A percentile compares a stretch with the other conserved stretches of the same genome.
Evolutionary conservation across 2,113 vertebrate genomes (phyloP).

Genomic region (Tragelaphus scriptus): DNA sequence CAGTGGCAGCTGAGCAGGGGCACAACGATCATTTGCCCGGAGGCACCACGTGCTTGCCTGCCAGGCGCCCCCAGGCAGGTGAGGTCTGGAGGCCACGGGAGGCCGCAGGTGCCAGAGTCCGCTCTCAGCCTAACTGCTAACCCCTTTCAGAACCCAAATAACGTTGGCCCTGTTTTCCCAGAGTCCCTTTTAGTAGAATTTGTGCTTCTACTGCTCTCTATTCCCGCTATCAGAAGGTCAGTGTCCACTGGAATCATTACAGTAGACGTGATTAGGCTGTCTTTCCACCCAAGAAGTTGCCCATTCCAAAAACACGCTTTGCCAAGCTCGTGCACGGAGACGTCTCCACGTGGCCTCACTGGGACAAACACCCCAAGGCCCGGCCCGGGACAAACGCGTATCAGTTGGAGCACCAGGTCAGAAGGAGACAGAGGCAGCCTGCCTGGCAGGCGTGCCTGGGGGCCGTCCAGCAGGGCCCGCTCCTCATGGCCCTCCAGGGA

Average conservation of each 20-base stretch:
- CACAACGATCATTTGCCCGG: too few relatives aligned
- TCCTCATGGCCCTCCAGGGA: background rate
- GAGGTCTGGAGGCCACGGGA: rapidly evolving
- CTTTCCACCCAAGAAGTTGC: background rate
- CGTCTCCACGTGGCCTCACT: rapidly evolving
- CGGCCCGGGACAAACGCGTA: background rate
- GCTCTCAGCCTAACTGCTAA: background rate
- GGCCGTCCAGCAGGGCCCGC: background rate
- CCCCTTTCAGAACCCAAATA: background rate
- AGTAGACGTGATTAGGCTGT: rapidly evolving
- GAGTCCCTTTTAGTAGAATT: background rate
- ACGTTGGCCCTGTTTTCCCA: background rate
- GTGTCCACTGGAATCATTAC: background rate
- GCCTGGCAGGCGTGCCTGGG: background rate
- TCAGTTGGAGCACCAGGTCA: background rate
- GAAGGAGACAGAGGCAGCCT: background rate
- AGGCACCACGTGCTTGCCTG: rapidly evolving
- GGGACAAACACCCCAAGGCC: too few relatives aligned
- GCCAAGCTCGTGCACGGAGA: too few relatives aligned
- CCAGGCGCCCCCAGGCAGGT: background rate
- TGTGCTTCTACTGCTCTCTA: background rate
- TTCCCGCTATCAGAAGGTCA: background rate
- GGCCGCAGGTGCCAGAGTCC: background rate
- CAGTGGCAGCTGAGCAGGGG: background rate
- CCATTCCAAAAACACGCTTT: background rate